Conservation (phyloP, 2,797 vertebrate genomes). For the Galaxias olidus region DNA sequence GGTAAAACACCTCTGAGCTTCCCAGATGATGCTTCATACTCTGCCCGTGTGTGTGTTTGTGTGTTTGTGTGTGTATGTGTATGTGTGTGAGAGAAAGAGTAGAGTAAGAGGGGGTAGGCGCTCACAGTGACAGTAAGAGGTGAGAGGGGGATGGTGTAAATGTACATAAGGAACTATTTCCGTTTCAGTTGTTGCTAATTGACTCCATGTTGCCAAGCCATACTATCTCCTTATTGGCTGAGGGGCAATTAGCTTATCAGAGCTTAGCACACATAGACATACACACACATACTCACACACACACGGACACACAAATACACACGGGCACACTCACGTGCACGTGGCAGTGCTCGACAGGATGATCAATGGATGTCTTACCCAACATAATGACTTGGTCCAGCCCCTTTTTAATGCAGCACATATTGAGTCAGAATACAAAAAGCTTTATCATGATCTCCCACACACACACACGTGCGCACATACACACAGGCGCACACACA, state of each 20-base stretch:
- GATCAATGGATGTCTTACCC: conserved; percentile 71
- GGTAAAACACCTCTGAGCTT: conserved; percentile 43
- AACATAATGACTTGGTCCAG: conserved; percentile 64
- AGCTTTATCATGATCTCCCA: conserved; percentile 57
- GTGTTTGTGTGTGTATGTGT: conserved; percentile 4
- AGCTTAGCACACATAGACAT: not conserved
- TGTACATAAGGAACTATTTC: not conserved
- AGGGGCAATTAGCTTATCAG: conserved; percentile 73
- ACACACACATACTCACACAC: not conserved
- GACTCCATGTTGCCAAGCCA: no score
- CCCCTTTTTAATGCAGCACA: conserved; percentile 61
- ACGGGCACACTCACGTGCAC: conserved; percentile 23
- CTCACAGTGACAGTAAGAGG: no score
- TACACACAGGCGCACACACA: conserved; percentile 5
- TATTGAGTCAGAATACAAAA: conserved; percentile 64
- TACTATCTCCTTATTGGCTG: conserved; percentile 41
- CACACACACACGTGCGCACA: conserved; percentile 12
- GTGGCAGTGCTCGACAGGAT: conserved; percentile 59
- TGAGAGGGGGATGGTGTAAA: no score
- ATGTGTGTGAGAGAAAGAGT: not conserved
- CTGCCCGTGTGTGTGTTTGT: conserved; percentile 16
- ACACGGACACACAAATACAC: conserved; percentile 1
- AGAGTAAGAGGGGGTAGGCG: not conserved
- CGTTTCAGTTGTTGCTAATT: conserved; percentile 4
- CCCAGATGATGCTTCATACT: conserved; percentile 42